A percentile compares a stretch with the other conserved stretches of the same genome.
Conservation (phyloP, 2,888 invertebrate genomes). For the Folsomia manolachei region DNA sequence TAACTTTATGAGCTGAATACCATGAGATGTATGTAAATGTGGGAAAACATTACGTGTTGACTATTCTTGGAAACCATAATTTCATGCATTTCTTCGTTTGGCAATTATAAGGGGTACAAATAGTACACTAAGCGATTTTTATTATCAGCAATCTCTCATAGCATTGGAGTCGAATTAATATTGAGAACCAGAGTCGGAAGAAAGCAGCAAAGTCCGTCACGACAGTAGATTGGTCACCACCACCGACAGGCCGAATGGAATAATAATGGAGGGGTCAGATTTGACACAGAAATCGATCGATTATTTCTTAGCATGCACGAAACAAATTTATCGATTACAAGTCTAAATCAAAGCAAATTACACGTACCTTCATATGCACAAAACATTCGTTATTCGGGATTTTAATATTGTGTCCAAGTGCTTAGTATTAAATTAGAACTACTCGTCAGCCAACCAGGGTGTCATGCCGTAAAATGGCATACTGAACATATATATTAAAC, state of each 20-base stretch:
- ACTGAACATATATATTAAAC: too few relatives aligned
- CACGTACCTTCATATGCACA: slow-evolving; percentile 14
- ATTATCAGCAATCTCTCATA: neutral
- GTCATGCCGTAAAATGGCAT: slow-evolving; percentile 8
- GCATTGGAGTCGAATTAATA: neutral
- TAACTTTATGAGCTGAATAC: too few relatives aligned
- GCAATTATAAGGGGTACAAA: neutral
- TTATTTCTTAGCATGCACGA: slow-evolving; percentile 49
- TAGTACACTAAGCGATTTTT: too few relatives aligned
- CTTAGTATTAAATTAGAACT: slow-evolving; percentile 4
- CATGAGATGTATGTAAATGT: too few relatives aligned
- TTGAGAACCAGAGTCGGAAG: neutral
- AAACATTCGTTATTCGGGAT: neutral
- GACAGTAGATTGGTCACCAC: neutral
- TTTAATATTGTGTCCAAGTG: neutral
- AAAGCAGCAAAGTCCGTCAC: neutral
- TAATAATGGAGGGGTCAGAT: slow-evolving; percentile 24
- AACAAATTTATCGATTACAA: slow-evolving; percentile 49
- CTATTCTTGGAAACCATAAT: neutral
- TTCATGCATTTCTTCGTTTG: neutral
- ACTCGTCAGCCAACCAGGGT: slow-evolving; percentile 14
- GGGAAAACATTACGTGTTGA: neutral
- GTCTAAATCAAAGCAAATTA: slow-evolving; percentile 32
- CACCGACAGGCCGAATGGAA: neutral
- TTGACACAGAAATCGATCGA: slow-evolving; percentile 49